These are phyloP conservation scores for Hapalemur alaotrensis DNA, from an alignment of 2,797 vertebrate genomes.

Conservation along the genomic window DNA sequence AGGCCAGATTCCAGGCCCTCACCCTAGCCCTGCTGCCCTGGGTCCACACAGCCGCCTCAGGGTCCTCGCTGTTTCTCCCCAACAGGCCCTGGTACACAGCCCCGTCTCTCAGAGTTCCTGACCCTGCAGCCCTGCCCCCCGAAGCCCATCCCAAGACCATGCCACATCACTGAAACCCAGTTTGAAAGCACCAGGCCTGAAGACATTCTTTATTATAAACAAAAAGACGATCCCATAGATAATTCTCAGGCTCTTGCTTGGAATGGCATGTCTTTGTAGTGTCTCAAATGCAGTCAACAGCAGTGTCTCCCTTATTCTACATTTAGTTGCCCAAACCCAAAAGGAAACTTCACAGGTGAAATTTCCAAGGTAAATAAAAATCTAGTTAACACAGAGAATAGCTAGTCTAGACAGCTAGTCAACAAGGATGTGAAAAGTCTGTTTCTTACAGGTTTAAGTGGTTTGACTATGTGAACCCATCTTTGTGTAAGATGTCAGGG, in stretches of 20 bases:
- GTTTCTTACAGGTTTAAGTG: slow-evolving; percentile 57
- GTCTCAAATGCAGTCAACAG: not conserved
- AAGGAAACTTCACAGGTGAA: slow-evolving; percentile 37
- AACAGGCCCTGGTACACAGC: not conserved
- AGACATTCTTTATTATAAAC: not conserved
- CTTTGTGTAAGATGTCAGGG: slow-evolving; percentile 65
- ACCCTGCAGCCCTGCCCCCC: rapidly evolving
- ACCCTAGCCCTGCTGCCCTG: not conserved
- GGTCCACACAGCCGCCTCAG: rapidly evolving
- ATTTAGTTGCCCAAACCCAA: not conserved
- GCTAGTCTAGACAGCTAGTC: slow-evolving; percentile 7
- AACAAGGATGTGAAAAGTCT: slow-evolving; percentile 49
- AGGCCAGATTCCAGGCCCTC: not conserved
- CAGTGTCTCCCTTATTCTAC: not conserved
- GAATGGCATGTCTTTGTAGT: not conserved
- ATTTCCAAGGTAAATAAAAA: not conserved
- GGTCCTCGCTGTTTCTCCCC: not conserved
- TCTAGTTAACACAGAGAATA: slow-evolving; percentile 48
- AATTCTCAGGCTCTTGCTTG: not conserved
- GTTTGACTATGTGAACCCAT: slow-evolving; percentile 57
- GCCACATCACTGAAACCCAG: not conserved
- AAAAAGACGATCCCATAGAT: not conserved
- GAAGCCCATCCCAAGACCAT: not conserved
- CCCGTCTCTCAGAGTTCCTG: not conserved
- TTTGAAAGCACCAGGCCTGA: not conserved